A percentile compares a stretch with the other conserved stretches of the same genome.
phyloP scores from a whole-genome alignment of 2,888 invertebrate species.

The Eilema depressum region DNA sequence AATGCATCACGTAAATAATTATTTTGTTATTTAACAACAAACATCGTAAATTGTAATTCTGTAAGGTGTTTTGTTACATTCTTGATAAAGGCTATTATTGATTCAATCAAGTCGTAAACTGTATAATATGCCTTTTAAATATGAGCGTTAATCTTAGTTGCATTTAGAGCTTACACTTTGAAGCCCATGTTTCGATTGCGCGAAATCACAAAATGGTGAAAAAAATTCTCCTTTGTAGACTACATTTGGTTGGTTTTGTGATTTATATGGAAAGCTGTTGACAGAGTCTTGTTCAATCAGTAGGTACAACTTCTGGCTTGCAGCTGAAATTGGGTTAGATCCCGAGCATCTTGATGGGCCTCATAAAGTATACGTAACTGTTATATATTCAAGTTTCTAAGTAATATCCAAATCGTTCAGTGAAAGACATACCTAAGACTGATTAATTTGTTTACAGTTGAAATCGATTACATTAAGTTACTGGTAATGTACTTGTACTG shows the following conservation, averaged over 20 bases:
- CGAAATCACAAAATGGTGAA: background rate
- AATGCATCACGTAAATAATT: constrained; percentile 62
- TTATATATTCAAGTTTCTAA: constrained; percentile 56
- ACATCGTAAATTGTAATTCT: constrained; percentile 61
- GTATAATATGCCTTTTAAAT: constrained; percentile 23
- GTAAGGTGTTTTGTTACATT: constrained; percentile 57
- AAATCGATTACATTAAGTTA: constrained; percentile 52
- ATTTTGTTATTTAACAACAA: constrained; percentile 61
- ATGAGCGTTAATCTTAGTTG: background rate
- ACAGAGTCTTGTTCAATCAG: background rate
- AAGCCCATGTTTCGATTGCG: background rate
- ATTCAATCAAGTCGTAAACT: constrained; percentile 63
- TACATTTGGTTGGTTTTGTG: background rate
- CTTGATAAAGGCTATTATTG: constrained; percentile 60
- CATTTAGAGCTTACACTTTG: background rate
- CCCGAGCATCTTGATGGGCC: background rate
- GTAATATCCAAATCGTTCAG: constrained; percentile 52
- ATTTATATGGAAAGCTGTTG: background rate
- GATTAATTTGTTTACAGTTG: constrained; percentile 58
- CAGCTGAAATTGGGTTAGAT: background rate
- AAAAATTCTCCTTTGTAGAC: too few species aligned
- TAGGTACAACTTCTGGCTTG: background rate
- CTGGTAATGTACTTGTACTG: constrained; percentile 51
- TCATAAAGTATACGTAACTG: constrained; percentile 58
- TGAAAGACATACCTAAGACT: constrained; percentile 53